Base-by-base conservation (phyloP, 2,888 invertebrate genomes). In the Pheosia tremula region DNA sequence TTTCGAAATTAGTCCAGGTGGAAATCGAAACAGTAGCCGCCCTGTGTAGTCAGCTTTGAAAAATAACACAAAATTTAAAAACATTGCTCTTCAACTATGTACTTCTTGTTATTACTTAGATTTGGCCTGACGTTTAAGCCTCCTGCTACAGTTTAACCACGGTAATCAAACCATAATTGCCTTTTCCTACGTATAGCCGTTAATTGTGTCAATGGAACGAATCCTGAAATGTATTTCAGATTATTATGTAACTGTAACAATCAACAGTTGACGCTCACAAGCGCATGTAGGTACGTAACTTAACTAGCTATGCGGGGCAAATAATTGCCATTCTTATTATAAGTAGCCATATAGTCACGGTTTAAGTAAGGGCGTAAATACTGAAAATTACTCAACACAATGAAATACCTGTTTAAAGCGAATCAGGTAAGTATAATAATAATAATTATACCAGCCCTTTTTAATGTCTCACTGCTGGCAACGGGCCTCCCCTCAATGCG, bases 211-310 rank as follows among this genome's bases (percentile, higher is more conserved):
- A 38, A 55, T 39, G 55, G 38, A 55, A 39, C 39, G 55, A 55
- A 55, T 55, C 8, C 37, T 8, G 55, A 24, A 53, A 53, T 53
- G 50, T 37, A 53, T 53, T 37, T 53, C 53, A 36, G 53, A 53
- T 53, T 53, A 53, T 53, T 3, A 36, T 7, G 36, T 10, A 54
- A 55, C 39, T 55, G 55, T 55, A 39, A 55, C 55, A 55, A 55
- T 55, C 55, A 39, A 55, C 55, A 5, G n/a, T 55, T 55, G 39
- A 55, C 55, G 55, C 11, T 55, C 5, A 13, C 50, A 24, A 6
- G 13, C 3, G 9, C 24, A 24, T 6, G 50, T 24, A 13, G 24
- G 9, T 8, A 24, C 24, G 50, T 50, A 13, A 50, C 50, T 24
- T 50, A 50, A 50, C 50, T 24, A 50, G 8, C 24, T 50, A 11